These are phyloP conservation scores for Babylonia areolata DNA, from an alignment of 1,140 invertebrate species.

Conservation along the genomic window DNA sequence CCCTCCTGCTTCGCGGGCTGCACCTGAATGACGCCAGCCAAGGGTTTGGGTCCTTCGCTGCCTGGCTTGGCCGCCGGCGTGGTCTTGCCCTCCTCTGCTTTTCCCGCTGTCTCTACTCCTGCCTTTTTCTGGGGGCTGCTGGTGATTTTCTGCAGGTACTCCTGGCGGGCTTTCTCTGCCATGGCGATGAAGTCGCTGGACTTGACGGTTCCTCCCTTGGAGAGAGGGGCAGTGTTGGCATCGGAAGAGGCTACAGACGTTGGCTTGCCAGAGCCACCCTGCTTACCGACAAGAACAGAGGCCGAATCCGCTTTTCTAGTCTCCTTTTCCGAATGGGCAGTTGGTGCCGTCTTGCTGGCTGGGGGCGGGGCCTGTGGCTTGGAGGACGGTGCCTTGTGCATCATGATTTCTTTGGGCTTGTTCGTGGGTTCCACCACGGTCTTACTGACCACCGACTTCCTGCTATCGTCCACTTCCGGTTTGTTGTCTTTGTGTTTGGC, in stretches of 20 bases:
- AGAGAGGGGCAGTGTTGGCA: not conserved
- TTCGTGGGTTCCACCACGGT: not conserved
- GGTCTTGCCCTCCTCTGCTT: constrained; percentile 38
- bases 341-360: not conserved
- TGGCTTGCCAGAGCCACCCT: not conserved
- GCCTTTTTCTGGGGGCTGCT: constrained; percentile 34
- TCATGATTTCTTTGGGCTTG: constrained; percentile 36
- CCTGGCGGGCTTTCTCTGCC: constrained; percentile 68
- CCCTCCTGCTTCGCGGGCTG: constrained; percentile 23
- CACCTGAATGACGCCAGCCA: constrained; percentile 47
- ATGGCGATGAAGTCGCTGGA: constrained; percentile 62
- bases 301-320: not conserved
- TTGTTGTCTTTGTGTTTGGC: not conserved
- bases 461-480: not conserved
- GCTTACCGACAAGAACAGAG: not conserved
- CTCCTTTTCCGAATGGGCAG: not conserved
- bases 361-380: constrained; percentile 7
- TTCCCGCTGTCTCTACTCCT: constrained; percentile 1
- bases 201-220: constrained; percentile 26
- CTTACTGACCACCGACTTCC: not conserved
- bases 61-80: constrained; percentile 42
- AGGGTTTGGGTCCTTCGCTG: constrained; percentile 37
- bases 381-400: constrained; percentile 12
- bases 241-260: not conserved
- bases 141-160: constrained; percentile 63